phyloP scores from a whole-genome alignment of 2,113 vertebrate genomes.

The Silurus asotus region DNA sequence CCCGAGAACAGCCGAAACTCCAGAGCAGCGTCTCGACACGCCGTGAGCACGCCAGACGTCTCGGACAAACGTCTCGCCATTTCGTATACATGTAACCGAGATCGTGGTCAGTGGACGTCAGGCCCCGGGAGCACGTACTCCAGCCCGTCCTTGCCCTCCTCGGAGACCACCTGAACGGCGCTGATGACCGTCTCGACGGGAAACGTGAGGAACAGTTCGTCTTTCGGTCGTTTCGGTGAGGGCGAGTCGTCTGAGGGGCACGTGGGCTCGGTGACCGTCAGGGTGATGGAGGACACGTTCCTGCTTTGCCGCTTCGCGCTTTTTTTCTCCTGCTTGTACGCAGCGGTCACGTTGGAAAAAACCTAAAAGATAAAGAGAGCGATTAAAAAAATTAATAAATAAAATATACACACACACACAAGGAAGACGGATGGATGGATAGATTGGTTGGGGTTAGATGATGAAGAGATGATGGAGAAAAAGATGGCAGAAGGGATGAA shows the following conservation, averaged over 20 bases:
- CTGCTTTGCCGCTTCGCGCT: slow-evolving; percentile 69
- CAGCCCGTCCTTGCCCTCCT: slow-evolving; percentile 65
- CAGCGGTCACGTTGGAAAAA: slow-evolving; percentile 78
- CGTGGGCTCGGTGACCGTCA: slow-evolving; percentile 69
- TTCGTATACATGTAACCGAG: background rate
- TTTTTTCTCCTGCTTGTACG: slow-evolving; percentile 80
- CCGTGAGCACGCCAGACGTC: background rate
- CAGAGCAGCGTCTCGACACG: no score
- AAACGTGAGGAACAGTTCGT: slow-evolving; percentile 77
- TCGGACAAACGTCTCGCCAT: background rate
- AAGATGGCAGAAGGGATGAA: no score
- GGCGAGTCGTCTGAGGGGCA: slow-evolving; percentile 59
- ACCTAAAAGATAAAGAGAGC: slow-evolving; percentile 67
- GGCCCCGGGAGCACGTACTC: slow-evolving; percentile 61
- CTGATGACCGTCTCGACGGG: slow-evolving; percentile 79
- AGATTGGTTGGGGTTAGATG: background rate
- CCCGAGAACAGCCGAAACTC: background rate
- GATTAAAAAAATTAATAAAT: no score
- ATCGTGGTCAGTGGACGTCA: slow-evolving; percentile 61
- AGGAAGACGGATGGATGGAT: no score
- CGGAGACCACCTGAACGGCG: slow-evolving; percentile 63
- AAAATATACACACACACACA: no score
- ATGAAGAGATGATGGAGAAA: no score
- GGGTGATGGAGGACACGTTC: slow-evolving; percentile 66
- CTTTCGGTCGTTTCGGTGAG: slow-evolving; percentile 78